Percentiles rank a stretch among this genome's conserved stretches.
Evolutionary conservation across 2,113 vertebrate genomes (phyloP).

Genomic region (Centropus bengalensis): DNA sequence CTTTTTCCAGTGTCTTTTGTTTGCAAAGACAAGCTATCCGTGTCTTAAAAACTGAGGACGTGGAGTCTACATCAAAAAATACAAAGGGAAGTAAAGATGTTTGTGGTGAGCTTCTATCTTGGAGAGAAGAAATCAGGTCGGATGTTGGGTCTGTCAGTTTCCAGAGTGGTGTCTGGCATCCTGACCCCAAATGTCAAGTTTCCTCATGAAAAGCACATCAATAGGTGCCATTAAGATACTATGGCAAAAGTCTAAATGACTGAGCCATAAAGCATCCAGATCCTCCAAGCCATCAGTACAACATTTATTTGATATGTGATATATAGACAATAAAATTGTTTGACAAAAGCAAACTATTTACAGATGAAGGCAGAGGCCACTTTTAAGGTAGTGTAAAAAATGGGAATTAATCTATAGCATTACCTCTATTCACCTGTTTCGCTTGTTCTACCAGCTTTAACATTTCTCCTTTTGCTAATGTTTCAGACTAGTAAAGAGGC

Average conservation of each 20-base stretch:
- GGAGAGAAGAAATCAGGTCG: background rate
- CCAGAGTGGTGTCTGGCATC: background rate
- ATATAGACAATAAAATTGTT: background rate
- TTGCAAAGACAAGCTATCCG: background rate
- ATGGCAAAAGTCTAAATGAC: background rate
- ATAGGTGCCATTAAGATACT: background rate
- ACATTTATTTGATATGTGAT: background rate
- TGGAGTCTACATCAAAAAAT: background rate
- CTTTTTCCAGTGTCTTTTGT: background rate
- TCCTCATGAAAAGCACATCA: background rate
- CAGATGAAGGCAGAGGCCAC: background rate
- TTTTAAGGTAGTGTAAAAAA: background rate
- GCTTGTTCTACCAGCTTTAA: background rate
- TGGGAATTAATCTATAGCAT: background rate
- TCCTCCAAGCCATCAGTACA: background rate
- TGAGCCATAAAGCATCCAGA: background rate
- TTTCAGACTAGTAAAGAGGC: background rate
- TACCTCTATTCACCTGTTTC: background rate
- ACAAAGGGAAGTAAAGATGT: background rate
- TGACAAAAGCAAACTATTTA: background rate
- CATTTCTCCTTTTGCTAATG: background rate
- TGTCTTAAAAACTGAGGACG: background rate
- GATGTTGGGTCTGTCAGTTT: background rate
- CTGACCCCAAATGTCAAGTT: background rate
- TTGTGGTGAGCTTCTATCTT: background rate